Evolutionary conservation across 1,140 invertebrate genomes (phyloP).

Genomic region (Lepidostoma basale): DNA sequence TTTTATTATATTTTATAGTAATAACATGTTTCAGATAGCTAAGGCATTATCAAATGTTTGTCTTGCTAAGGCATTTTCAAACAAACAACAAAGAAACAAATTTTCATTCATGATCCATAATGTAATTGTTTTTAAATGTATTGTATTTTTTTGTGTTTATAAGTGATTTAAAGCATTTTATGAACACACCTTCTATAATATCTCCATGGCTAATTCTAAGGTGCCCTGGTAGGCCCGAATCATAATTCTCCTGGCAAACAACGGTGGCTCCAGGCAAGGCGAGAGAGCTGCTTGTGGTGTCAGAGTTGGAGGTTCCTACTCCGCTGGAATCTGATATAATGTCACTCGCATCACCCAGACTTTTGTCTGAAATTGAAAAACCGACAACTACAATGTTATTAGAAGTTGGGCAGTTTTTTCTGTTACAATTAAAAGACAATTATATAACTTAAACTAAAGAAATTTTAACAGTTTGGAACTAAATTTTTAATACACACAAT

Average conservation of each 20-base stretch:
- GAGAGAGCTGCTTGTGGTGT: conserved; percentile 79
- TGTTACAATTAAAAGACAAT: background rate
- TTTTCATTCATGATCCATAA: too few relatives aligned
- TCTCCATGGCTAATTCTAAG: conserved; percentile 84
- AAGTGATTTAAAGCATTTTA: background rate
- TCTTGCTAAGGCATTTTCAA: too few relatives aligned
- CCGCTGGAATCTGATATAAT: conserved; percentile 90
- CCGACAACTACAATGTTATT: conserved; percentile 46
- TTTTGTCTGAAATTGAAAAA: conserved; percentile 75
- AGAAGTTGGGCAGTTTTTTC: conserved; percentile 31
- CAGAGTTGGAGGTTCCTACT: conserved; percentile 85
- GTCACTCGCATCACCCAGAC: conserved; percentile 84
- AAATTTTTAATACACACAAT: background rate
- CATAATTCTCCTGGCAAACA: conserved; percentile 85
- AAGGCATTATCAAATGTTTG: too few relatives aligned
- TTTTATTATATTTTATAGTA: too few relatives aligned
- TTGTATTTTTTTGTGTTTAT: background rate
- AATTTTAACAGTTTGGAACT: background rate
- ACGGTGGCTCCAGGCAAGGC: conserved; percentile 81
- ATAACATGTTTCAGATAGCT: too few relatives aligned
- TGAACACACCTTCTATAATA: conserved; percentile 87
- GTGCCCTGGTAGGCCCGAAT: conserved; percentile 73
- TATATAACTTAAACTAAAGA: background rate
- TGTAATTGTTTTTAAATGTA: too few relatives aligned
- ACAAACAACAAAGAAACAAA: too few relatives aligned